Percentiles rank a stretch among this genome's conserved stretches.
Conservation (phyloP, 2,888 invertebrate genomes). For the Caenorhabditis zanzibari region DNA sequence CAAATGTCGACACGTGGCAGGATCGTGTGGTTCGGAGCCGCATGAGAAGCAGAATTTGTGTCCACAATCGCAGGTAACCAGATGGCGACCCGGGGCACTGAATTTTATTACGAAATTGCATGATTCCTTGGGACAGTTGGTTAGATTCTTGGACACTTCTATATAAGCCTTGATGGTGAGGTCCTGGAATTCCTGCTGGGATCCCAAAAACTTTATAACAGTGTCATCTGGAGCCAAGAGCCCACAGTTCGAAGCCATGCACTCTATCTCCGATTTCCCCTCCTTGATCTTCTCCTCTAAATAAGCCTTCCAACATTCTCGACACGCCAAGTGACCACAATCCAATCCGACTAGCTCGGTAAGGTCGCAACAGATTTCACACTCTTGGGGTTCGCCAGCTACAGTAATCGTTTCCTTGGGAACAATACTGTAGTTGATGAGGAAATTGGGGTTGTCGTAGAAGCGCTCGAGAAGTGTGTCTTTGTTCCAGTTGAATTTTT, state of each 20-base stretch:
- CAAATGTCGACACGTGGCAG: conserved; percentile 94
- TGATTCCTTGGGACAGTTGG: background rate
- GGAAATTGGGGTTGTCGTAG: conserved; percentile 90
- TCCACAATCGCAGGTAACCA: conserved; percentile 93
- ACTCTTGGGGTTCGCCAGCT: conserved; percentile 84
- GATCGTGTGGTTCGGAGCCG: conserved; percentile 93
- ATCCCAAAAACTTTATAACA: too few species aligned
- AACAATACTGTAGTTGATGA: background rate
- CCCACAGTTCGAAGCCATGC: conserved; percentile 67
- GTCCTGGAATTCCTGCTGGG: background rate
- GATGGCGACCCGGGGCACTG: conserved; percentile 63
- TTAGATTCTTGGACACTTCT: background rate
- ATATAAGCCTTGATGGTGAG: background rate
- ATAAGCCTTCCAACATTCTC: conserved; percentile 96
- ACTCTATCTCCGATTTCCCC: conserved; percentile 69
- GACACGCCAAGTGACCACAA: conserved; percentile 97
- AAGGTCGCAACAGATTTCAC: conserved; percentile 66
- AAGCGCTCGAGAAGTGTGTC: conserved; percentile 95
- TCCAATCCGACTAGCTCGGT: conserved; percentile 88
- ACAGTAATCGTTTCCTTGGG: conserved; percentile 89
- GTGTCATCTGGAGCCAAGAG: conserved; percentile 72
- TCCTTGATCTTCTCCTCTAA: conserved; percentile 90
- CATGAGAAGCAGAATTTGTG: conserved; percentile 90
- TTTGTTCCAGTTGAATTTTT: conserved; percentile 99
- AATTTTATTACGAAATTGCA: background rate